Conservation (phyloP, 2,888 invertebrate genomes). For the Teinopalpus imperialis region DNA sequence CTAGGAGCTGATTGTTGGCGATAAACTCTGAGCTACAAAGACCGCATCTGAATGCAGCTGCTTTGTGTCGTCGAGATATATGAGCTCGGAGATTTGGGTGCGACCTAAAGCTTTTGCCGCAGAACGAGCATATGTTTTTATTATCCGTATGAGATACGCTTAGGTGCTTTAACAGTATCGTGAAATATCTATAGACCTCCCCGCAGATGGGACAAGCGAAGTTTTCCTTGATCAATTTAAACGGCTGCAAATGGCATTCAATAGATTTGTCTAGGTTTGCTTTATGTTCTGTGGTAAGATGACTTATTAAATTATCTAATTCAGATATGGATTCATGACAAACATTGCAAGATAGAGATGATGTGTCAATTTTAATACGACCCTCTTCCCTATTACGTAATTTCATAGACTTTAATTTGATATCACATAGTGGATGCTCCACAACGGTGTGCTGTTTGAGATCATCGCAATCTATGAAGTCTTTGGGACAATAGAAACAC, state of each 20-base stretch:
- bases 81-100: slow-evolving; percentile 58
- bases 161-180: slow-evolving; percentile 53
- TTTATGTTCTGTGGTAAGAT: slow-evolving; percentile 49
- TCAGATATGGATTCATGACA: slow-evolving; percentile 45
- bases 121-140: slow-evolving; percentile 56
- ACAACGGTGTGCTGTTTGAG: slow-evolving; percentile 54
- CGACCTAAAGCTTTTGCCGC: slow-evolving; percentile 55
- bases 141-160: slow-evolving; percentile 54
- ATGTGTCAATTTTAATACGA: slow-evolving; percentile 60
- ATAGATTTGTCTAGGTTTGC: slow-evolving; percentile 44
- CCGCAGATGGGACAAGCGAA: slow-evolving; percentile 56
- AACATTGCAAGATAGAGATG: slow-evolving; percentile 52
- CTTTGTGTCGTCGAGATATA: slow-evolving; percentile 47
- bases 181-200: slow-evolving; percentile 52
- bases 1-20: slow-evolving; percentile 42
- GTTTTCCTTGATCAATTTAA: slow-evolving; percentile 51
- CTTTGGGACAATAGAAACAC: slow-evolving; percentile 67
- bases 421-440: slow-evolving; percentile 60
- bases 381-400: slow-evolving; percentile 55
- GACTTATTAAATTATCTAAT: slow-evolving; percentile 45
- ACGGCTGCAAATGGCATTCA: slow-evolving; percentile 47
- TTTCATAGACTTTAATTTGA: slow-evolving; percentile 52
- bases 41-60: slow-evolving; percentile 44
- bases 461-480: slow-evolving; percentile 54
- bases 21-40: slow-evolving; percentile 47